Evolutionary conservation across 2,888 invertebrate genomes (phyloP), one percentile per base, ranked within the genome.

Genomic region (Ecliptopera silaceata): DNA sequence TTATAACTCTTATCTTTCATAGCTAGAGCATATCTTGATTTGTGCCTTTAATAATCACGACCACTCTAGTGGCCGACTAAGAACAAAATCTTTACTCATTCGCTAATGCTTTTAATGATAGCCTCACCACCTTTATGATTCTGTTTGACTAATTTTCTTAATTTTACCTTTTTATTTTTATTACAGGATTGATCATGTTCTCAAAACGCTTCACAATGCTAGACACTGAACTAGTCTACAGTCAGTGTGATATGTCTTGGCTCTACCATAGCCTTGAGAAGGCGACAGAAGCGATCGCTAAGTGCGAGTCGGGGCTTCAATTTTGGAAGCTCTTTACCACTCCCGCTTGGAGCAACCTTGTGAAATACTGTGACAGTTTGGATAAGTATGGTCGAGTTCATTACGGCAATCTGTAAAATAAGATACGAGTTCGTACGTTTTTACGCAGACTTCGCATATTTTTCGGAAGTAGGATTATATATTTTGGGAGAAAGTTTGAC

Each of bases 241-340:
- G 77, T 63, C 92, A 71, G 72, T 91, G 73, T 11, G 94, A 94
- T 65, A 87, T 92, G 59, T 87, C 92, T 0, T 91, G 92, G 82
- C 79, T 95, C 51, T 88, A 94, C 64, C 90, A 93, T 47, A 92
- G 93, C 13, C 72, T 94, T 39, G 84, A 79, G 29, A 89, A 87
- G 17, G 94, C 94, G 0, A 93, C 93, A 1, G 85, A 91, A 0
- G 93, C 94, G 4, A 91, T 94, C 54, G 80, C 91, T 42, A 90
- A 90, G 61, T 94, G 94, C 69, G 95, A 95, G 71, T 91, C 92
- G 31, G 94, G 94, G 1, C 79, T 94, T 47, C 94, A 94, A 53
- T 72, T 94, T 17, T 95, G 94, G 94, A 93, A 94, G 69, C 83
- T 94, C 44, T 79, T 94, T 36, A 83, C 93, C 12, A 95, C 94